Evolutionary conservation across 2,888 invertebrate species (phyloP).

Genomic region (Pseudococcus viburni): DNA sequence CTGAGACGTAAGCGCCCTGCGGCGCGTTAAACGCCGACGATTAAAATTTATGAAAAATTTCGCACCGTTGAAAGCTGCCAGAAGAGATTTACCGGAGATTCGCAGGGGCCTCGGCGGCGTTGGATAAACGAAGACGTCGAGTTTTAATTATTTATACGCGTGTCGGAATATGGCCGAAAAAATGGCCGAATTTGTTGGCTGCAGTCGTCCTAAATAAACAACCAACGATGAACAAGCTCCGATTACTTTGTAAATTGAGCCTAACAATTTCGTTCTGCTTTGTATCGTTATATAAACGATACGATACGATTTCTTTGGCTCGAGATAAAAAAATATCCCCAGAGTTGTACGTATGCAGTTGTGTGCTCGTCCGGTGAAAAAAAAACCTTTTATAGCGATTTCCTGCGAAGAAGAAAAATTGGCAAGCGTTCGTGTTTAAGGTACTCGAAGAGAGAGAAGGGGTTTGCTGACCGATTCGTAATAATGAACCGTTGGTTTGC

Average conservation of each 20-base stretch:
- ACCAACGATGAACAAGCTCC: not conserved
- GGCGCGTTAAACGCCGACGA: slow-evolving; percentile 14
- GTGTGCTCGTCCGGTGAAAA: slow-evolving; percentile 9
- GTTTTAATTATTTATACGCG: slow-evolving; percentile 30
- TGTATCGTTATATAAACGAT: not conserved
- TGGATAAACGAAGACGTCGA: slow-evolving; percentile 11
- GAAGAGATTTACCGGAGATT: slow-evolving; percentile 32
- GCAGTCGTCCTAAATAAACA: slow-evolving; percentile 38
- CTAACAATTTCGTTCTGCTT: not conserved
- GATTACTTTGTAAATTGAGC: slow-evolving; percentile 24
- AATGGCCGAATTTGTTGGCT: not conserved
- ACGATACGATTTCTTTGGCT: slow-evolving; percentile 7
- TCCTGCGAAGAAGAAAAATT: slow-evolving; percentile 25
- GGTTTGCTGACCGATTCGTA: not conserved
- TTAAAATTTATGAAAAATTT: slow-evolving; percentile 55
- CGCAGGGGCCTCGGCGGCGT: not conserved
- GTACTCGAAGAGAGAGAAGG: not conserved
- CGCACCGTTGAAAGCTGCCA: slow-evolving; percentile 3
- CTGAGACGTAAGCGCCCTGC: slow-evolving; percentile 13
- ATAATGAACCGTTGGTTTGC: slow-evolving; percentile 13
- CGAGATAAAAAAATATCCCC: not conserved
- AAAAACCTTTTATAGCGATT: slow-evolving; percentile 45
- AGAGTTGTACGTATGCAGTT: slow-evolving; percentile 12
- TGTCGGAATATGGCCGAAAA: not conserved
- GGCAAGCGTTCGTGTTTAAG: slow-evolving; percentile 26